Evolutionary conservation across 2,113 vertebrate genomes (phyloP).

Genomic region (Pluvianellus socialis): DNA sequence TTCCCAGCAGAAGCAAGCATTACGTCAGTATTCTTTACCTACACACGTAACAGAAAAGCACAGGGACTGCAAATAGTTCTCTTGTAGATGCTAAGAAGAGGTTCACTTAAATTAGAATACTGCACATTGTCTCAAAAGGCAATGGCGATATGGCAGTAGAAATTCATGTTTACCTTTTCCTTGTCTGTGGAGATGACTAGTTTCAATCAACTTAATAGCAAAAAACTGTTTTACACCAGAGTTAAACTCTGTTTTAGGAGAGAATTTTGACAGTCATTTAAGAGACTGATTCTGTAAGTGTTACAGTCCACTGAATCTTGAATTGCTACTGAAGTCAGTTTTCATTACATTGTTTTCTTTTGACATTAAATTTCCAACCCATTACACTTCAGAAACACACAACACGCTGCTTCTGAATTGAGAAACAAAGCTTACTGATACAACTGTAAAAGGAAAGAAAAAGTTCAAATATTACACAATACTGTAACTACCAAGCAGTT

Average conservation of each 20-base stretch:
- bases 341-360: slow-evolving; percentile 37
- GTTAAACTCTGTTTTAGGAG: not conserved
- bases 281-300: not conserved
- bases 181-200: not conserved
- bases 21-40: not conserved
- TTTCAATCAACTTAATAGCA: not conserved
- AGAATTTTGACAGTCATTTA: not conserved
- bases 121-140: not conserved
- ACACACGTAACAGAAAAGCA: not conserved
- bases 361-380: slow-evolving; percentile 5
- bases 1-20: not conserved
- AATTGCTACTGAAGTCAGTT: slow-evolving; percentile 16
- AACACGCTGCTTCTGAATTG: not conserved
- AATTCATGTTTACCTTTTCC: not conserved
- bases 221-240: not conserved
- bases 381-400: slow-evolving; percentile 13
- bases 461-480: not conserved
- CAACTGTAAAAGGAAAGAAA: not conserved
- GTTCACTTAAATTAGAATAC: not conserved
- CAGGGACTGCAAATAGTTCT: not conserved
- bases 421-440: not conserved
- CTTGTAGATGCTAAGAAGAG: not conserved
- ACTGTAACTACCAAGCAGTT: not conserved
- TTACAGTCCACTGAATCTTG: slow-evolving; percentile 1
- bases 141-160: not conserved